These are phyloP conservation scores for Gadopsis bispinosus DNA, from an alignment of 2,797 vertebrate genomes.

Conservation along the genomic window DNA sequence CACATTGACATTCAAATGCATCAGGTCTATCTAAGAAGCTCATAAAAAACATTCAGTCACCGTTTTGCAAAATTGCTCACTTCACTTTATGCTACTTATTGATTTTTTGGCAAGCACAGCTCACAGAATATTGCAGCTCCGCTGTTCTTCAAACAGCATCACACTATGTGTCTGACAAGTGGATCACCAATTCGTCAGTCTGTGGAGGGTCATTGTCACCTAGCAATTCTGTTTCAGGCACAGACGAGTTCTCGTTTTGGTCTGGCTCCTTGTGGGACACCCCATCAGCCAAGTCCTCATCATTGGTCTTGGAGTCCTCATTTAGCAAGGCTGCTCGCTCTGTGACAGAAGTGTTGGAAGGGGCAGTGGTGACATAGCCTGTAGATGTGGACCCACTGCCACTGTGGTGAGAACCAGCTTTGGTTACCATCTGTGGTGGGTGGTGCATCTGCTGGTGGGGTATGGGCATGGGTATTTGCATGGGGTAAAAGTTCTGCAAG, in stretches of 20 bases:
- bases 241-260: slow-evolving; percentile 86
- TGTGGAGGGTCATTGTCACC: slow-evolving; percentile 90
- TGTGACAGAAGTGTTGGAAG: slow-evolving; percentile 89
- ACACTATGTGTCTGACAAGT: slow-evolving; percentile 66
- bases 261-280: slow-evolving; percentile 82
- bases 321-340: slow-evolving; percentile 89
- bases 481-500: slow-evolving; percentile 95
- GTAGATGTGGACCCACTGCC: slow-evolving; percentile 98
- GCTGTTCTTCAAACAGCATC: slow-evolving; percentile 22
- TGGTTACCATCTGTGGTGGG: slow-evolving; percentile 85
- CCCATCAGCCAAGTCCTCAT: slow-evolving; percentile 81
- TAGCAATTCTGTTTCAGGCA: slow-evolving; percentile 93
- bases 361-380: slow-evolving; percentile 94
- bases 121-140: slow-evolving; percentile 56
- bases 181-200: slow-evolving; percentile 73
- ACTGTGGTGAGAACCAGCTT: slow-evolving; percentile 94
- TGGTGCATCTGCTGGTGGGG: slow-evolving; percentile 91
- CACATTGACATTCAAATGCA: slow-evolving; percentile 42
- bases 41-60: slow-evolving; percentile 75
- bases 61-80: slow-evolving; percentile 63
- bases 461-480: slow-evolving; percentile 95
- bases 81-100: slow-evolving; percentile 68
- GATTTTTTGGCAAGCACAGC: slow-evolving; percentile 48
- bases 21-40: slow-evolving; percentile 54
- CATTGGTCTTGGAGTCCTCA: slow-evolving; percentile 79